Base-by-base conservation (phyloP, 2,888 invertebrate species). In the Lepidonotus clava region DNA sequence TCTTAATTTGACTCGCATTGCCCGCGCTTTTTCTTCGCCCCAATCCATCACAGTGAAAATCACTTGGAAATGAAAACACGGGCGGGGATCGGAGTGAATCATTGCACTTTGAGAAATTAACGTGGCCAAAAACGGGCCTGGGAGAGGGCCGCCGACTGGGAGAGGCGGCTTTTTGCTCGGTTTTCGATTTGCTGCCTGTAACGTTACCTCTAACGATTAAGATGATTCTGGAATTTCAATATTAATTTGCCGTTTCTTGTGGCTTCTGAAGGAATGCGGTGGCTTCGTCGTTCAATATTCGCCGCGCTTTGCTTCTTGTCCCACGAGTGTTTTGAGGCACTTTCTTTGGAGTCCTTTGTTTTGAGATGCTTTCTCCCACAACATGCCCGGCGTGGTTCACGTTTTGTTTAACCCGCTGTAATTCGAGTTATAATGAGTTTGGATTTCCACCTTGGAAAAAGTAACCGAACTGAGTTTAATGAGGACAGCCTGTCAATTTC, bases 1-100 rank as follows among this genome's bases (percentile, higher is more conserved):
- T 61, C 61, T 61, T 61, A 61, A 61, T 61, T 61, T 61, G 61
- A 61, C 61, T 61, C 61, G 61, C 61, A 61, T 61, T 61, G 61
- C 61, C 28, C n/a, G 28, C 28, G 11, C 28, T 61, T 61, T 61
- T 61, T n/a, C n/a, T n/a, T n/a, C n/a, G 61, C 61, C 28, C 21
- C 61, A n/a, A 61, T 61, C 61, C 28, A 61, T 61, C 61, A 61
- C 24, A 32, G 28, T 24, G 61, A 61, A 61, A 61, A 61, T 61
- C 61, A 61, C 61, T 61, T 61, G 61, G 61, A 61, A 61, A 61
- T 61, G 61, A 61, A 61, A 61, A 61, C 61, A 61, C 28, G 61
- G 28, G 61, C 61, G 61, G n/a, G 28, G 61, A 61, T 61, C 61
- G 61, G 28, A 61, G 61, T 61, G 61, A 61, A 61, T 61, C 61